Evolutionary conservation across 2,888 invertebrate species (phyloP).

Genomic region (Tenthredo livida): DNA sequence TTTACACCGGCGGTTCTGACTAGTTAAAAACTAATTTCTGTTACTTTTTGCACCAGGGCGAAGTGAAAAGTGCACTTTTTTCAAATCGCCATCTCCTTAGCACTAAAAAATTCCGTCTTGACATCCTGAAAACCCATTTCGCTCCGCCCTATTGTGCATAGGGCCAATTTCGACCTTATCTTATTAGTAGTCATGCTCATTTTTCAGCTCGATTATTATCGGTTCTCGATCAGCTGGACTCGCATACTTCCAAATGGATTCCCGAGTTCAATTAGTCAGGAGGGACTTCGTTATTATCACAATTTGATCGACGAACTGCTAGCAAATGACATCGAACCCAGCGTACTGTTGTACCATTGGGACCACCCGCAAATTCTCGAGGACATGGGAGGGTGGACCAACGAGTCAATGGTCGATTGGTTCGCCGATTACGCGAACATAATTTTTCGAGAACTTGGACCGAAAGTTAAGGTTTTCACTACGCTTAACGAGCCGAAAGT

Average conservation of each 20-base stretch:
- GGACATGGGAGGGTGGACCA: conserved; percentile 85
- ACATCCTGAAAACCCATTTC: too few species aligned
- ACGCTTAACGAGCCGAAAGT: conserved; percentile 88
- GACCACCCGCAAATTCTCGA: conserved; percentile 82
- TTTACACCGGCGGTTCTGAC: conserved; percentile 36
- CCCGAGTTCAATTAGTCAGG: conserved; percentile 83
- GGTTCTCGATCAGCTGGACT: conserved; percentile 65
- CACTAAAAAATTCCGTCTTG: too few species aligned
- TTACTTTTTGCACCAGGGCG: too few species aligned
- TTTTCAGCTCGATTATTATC: conserved; percentile 62
- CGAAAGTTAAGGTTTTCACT: conserved; percentile 85
- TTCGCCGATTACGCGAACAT: conserved; percentile 84
- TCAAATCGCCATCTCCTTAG: too few species aligned
- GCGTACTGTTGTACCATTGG: conserved; percentile 79
- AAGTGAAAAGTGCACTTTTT: too few species aligned
- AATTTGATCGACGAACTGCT: conserved; percentile 86
- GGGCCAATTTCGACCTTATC: too few species aligned
- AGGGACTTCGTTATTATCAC: conserved; percentile 89
- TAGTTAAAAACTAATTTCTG: too few species aligned
- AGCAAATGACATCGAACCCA: conserved; percentile 81
- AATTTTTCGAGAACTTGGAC: conserved; percentile 82
- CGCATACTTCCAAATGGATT: conserved; percentile 65
- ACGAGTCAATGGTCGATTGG: conserved; percentile 83
- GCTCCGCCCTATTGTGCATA: too few species aligned
- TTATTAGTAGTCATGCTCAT: too few species aligned